Base-by-base conservation (phyloP, 1,140 invertebrate species). In the Radopholus similis region DNA sequence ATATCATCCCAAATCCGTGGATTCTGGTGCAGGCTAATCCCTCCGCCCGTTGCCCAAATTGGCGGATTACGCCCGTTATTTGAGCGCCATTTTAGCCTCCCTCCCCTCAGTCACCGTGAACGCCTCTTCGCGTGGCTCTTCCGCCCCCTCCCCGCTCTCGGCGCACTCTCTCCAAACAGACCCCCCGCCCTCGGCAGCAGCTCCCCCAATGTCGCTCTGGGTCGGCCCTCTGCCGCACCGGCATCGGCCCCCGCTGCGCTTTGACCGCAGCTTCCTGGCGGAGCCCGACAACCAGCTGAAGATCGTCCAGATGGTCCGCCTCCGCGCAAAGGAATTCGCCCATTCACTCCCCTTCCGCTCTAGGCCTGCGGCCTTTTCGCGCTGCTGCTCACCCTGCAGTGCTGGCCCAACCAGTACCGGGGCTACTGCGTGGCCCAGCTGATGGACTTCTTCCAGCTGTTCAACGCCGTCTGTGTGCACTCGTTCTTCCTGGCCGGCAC, bases 381-480 rank as follows among this genome's bases (percentile, higher is more conserved):
- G 13, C n/a, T 68, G 18, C 30, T 68, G 37, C 28, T 68, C 32
- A 68, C 66, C 15, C 54, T 54, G 28, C 37, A 54, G 28, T 68
- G 66, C 35, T 68, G 49, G 44, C 66, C 66, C 0, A 68, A 68
- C 30, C 34, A 26, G 23, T 40, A 34, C 18, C 40, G 30, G 0
- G 21, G 30, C 15, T 68, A 35, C 18, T 68, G 66, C 23, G 37
- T 56, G 23, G 34, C 30, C 37, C 38, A 37, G n/a, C 30, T 68
- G 4, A 35, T 35, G 34, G 32, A 65, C 30, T 68, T 68, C 40
- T 66, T 49, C 30, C 66, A 68, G 34, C n/a, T 68, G 26, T 68
- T 68, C 30, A 68, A 68, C 57, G 64, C 57, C 18, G 66, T 68
- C 35, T 68, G 66, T 47, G 66, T 68, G 3, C 59, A 68, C 28